Conservation (phyloP, 2,888 invertebrate species). For the Napeogenes inachia region DNA sequence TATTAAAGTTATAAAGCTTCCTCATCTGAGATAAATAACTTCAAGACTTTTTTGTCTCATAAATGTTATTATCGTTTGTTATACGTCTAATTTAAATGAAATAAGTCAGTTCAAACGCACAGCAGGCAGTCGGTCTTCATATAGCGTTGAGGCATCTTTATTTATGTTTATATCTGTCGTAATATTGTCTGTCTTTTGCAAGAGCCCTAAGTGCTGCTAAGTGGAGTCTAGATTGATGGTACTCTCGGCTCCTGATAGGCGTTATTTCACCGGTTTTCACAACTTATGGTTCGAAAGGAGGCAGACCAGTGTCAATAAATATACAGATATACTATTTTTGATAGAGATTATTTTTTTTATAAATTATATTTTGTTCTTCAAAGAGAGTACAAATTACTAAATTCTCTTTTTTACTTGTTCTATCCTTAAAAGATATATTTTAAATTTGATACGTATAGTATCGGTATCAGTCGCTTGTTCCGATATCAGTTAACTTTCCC, state of each 20-base stretch:
- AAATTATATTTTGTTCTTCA: too few relatives aligned
- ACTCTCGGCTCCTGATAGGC: constrained; percentile 24
- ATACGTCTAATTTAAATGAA: not conserved
- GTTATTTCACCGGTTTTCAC: constrained; percentile 22
- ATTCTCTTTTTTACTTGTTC: too few relatives aligned
- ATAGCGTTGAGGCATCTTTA: constrained; percentile 11
- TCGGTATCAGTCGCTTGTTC: constrained; percentile 5
- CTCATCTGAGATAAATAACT: too few relatives aligned
- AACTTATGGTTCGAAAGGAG: constrained; percentile 22
- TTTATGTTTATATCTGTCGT: constrained; percentile 12
- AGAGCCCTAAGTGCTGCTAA: constrained; percentile 30
- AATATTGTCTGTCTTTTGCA: constrained; percentile 16
- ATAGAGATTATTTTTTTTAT: not conserved
- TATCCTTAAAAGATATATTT: too few relatives aligned
- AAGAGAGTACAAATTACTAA: too few relatives aligned
- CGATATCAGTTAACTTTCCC: constrained; percentile 34
- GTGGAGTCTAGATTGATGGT: constrained; percentile 36
- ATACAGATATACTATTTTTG: constrained; percentile 21
- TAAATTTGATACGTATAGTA: constrained; percentile 7
- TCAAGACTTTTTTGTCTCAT: not conserved
- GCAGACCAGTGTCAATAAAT: constrained; percentile 24
- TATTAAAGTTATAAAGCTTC: too few relatives aligned
- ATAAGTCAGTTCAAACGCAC: constrained; percentile 4
- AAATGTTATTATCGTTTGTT: not conserved
- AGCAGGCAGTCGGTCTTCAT: constrained; percentile 17